phyloP scores from a whole-genome alignment of 2,113 vertebrate genomes.

The Probosciger aterrimus region DNA sequence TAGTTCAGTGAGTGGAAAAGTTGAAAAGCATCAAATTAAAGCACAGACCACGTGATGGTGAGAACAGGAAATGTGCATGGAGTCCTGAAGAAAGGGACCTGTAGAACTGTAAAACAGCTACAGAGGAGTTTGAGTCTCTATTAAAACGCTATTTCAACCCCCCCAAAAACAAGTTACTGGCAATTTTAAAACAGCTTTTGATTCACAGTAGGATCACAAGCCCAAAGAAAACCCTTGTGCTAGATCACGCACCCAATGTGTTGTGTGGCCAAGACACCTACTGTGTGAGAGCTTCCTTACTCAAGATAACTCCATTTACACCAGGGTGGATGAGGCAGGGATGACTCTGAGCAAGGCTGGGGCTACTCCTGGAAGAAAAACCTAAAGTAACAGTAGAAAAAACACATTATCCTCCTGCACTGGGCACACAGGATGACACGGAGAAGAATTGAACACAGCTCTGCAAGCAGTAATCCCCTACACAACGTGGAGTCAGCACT shows the following conservation, averaged over 20 bases:
- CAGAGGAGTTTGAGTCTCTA: neutral
- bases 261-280: neutral
- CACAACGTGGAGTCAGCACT: fast-evolving
- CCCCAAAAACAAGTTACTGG: neutral
- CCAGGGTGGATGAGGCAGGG: neutral
- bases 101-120: neutral
- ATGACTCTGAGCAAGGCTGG: neutral
- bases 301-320: neutral
- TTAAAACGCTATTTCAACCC: neutral
- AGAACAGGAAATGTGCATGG: fast-evolving
- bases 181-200: neutral
- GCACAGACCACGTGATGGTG: fast-evolving
- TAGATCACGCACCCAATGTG: neutral
- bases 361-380: neutral
- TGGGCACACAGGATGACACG: neutral
- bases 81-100: neutral
- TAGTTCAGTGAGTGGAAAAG: neutral
- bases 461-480: neutral
- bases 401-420: neutral
- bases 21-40: neutral
- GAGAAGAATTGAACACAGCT: neutral
- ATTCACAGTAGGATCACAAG: neutral
- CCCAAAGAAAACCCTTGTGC: neutral
- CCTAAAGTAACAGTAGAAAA: neutral
- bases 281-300: neutral